phyloP scores from a whole-genome alignment of 2,113 vertebrate genomes.

The Nycticryphes semicollaris region DNA sequence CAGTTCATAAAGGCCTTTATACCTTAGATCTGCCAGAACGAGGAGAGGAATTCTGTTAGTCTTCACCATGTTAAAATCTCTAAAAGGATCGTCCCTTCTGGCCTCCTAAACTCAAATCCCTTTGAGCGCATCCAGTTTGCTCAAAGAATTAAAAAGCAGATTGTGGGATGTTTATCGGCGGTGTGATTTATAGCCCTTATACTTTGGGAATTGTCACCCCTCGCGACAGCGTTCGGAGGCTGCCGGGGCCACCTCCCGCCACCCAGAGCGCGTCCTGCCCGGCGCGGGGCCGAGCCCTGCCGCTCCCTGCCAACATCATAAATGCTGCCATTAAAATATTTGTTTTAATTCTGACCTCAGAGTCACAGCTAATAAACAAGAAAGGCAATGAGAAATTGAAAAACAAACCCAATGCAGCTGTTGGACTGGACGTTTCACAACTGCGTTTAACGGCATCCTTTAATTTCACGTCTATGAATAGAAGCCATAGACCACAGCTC shows the following conservation, averaged over 20 bases:
- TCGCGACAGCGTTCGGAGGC: background rate
- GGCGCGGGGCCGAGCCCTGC: background rate
- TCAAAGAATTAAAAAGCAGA: background rate
- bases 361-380: slow-evolving; percentile 82
- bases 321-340: slow-evolving; percentile 77
- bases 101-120: background rate
- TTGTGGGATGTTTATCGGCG: slow-evolving; percentile 33
- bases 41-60: background rate
- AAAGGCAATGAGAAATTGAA: slow-evolving; percentile 69
- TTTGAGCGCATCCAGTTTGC: background rate
- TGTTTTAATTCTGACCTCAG: slow-evolving; percentile 77
- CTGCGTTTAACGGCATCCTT: slow-evolving; percentile 66
- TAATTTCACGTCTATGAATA: slow-evolving; percentile 73
- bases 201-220: background rate
- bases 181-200: slow-evolving; percentile 31
- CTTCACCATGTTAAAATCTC: background rate
- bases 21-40: background rate
- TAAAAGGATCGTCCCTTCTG: background rate
- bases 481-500: slow-evolving; percentile 38
- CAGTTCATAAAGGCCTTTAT: slow-evolving; percentile 27
- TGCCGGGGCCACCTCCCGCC: slow-evolving; percentile 23
- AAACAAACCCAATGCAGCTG: slow-evolving; percentile 73
- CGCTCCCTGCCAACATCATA: slow-evolving; percentile 61
- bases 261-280: slow-evolving; percentile 41
- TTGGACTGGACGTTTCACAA: slow-evolving; percentile 69